A percentile compares a stretch with the other conserved stretches of the same genome.
Evolutionary conservation across 2,113 vertebrate genomes (phyloP).

Genomic region (Myanophis thanlyinensis): DNA sequence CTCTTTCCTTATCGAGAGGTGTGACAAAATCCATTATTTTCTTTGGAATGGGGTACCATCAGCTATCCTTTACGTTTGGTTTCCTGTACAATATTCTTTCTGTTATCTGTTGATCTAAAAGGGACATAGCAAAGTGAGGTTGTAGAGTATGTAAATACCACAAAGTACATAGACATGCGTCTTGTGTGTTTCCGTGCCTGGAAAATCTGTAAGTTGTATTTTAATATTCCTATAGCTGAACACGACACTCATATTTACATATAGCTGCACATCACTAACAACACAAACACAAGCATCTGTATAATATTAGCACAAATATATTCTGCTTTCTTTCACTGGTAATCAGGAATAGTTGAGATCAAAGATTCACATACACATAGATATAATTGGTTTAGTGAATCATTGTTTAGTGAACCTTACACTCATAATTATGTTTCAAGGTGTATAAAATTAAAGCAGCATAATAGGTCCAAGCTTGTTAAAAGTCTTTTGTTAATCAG

Average conservation of each 20-base stretch:
- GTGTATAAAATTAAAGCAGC: not conserved
- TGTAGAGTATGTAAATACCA: not conserved
- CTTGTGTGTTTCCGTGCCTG: not conserved
- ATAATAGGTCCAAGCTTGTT: not conserved
- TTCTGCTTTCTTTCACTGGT: not conserved
- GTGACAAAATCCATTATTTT: not conserved
- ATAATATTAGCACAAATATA: not conserved
- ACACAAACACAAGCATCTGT: not conserved
- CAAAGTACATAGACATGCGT: not conserved
- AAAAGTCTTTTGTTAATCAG: not conserved
- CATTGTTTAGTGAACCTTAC: not conserved
- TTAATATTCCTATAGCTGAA: not conserved
- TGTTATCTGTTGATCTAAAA: not conserved
- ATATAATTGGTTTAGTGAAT: not conserved
- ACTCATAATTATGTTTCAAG: not conserved
- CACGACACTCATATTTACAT: not conserved
- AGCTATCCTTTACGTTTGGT: not conserved
- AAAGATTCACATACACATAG: not conserved
- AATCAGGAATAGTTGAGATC: not conserved
- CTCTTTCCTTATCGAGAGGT: not conserved
- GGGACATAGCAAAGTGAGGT: not conserved
- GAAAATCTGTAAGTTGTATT: not conserved
- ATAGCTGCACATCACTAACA: not conserved
- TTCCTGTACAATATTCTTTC: not conserved
- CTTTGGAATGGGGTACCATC: accelerated